Conservation (phyloP, 2,797 vertebrate species). For the Spheniscus humboldti region DNA sequence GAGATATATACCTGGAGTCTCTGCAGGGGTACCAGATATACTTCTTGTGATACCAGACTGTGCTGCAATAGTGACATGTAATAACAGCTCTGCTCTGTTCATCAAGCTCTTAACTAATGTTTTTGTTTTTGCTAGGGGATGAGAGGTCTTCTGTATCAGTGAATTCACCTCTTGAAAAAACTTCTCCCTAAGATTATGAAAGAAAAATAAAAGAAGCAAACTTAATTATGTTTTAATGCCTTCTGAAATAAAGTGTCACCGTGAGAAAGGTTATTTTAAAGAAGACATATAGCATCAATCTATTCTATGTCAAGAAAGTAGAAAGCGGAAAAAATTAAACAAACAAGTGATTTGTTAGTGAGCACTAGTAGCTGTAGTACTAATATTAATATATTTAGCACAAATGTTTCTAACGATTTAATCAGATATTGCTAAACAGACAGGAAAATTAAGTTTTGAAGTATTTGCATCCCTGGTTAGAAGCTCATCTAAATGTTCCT, state of each 20-base stretch:
- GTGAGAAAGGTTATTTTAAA: not conserved
- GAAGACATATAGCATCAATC: not conserved
- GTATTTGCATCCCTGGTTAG: not conserved
- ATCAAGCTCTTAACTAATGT: conserved; percentile 92
- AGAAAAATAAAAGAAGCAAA: not conserved
- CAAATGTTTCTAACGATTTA: not conserved
- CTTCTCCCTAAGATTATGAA: conserved; percentile 82
- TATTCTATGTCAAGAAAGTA: not conserved
- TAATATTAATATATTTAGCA: not conserved
- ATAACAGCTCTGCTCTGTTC: conserved; percentile 93
- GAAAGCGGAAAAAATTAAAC: not conserved
- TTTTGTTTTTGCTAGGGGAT: conserved; percentile 91
- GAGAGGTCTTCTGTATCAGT: conserved; percentile 79
- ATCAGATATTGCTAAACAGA: not conserved
- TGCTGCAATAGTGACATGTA: conserved; percentile 96
- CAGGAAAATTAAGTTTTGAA: not conserved
- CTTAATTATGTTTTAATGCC: not conserved
- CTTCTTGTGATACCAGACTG: conserved; percentile 88
- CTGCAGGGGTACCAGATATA: conserved; percentile 86
- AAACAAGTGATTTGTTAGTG: not conserved
- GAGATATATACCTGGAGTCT: conserved; percentile 81
- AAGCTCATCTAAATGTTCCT: not conserved
- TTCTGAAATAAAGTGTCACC: not conserved
- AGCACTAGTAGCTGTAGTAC: not conserved
- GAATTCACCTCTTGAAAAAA: conserved; percentile 95